Evolutionary conservation across 2,888 invertebrate species (phyloP).

Genomic region (Sisyra nigra): DNA sequence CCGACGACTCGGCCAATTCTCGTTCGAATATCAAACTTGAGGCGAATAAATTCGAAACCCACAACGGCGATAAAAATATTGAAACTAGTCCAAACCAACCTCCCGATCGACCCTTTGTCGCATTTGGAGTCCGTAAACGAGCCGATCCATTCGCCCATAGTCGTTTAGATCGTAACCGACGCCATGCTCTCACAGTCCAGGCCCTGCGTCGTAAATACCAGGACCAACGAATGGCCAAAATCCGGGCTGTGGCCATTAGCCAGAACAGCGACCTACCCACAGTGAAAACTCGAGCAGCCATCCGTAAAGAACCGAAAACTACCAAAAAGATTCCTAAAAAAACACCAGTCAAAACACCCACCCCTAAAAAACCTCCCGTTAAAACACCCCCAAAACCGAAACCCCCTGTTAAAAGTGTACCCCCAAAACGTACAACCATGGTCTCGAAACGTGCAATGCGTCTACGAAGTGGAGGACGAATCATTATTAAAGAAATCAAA

Average conservation of each 20-base stretch:
- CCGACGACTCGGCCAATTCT: slow-evolving; percentile 13
- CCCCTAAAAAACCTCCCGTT: not conserved
- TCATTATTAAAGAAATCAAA: slow-evolving; percentile 24
- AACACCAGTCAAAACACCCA: slow-evolving; percentile 22
- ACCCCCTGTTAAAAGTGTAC: not conserved
- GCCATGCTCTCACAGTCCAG: slow-evolving; percentile 32
- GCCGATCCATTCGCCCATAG: slow-evolving; percentile 31
- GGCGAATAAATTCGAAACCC: slow-evolving; percentile 20
- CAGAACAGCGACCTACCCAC: slow-evolving; percentile 25
- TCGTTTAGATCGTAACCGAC: slow-evolving; percentile 26
- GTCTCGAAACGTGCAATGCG: slow-evolving; percentile 24
- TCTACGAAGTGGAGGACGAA: slow-evolving; percentile 27
- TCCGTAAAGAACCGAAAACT: slow-evolving; percentile 13
- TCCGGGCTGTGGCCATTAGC: slow-evolving; percentile 28
- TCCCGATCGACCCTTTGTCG: slow-evolving; percentile 27
- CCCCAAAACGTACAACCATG: not conserved
- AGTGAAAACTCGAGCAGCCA: slow-evolving; percentile 29
- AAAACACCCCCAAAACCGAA: slow-evolving; percentile 10
- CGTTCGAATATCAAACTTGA: slow-evolving; percentile 15
- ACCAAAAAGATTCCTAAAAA: slow-evolving; percentile 20
- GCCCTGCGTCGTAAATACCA: slow-evolving; percentile 41
- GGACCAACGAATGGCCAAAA: slow-evolving; percentile 40
- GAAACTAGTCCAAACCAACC: slow-evolving; percentile 14
- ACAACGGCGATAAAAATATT: slow-evolving; percentile 19
- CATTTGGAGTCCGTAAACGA: slow-evolving; percentile 38